Conservation (phyloP, 1,140 invertebrate genomes). For the Tetramorium simillimum region DNA sequence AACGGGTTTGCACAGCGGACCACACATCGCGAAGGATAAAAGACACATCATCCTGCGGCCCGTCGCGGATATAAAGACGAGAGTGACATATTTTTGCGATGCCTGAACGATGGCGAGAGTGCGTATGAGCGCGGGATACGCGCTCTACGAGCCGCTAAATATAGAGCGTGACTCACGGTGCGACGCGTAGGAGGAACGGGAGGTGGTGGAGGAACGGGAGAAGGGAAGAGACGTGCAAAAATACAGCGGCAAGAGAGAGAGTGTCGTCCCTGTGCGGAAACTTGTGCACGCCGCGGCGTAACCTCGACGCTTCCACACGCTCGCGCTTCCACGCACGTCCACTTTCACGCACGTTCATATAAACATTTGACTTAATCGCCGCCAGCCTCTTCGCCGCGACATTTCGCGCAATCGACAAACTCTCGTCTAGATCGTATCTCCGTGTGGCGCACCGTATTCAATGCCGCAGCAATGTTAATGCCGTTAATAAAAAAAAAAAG, state of each 20-base stretch:
- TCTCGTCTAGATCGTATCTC: constrained; percentile 22
- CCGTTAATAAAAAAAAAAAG: not conserved
- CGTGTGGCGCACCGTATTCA: not conserved
- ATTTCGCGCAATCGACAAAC: constrained; percentile 11
- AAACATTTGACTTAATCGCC: constrained; percentile 41
- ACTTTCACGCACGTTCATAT: constrained; percentile 59
- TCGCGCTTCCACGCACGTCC: constrained; percentile 37
- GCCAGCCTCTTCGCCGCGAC: not conserved
- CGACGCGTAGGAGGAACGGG: constrained; percentile 63
- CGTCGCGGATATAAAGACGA: constrained; percentile 68
- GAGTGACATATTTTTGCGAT: constrained; percentile 82
- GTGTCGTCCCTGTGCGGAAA: constrained; percentile 69
- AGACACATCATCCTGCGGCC: constrained; percentile 65
- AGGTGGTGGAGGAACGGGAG: constrained; percentile 35
- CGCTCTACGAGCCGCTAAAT: constrained; percentile 80
- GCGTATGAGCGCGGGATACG: constrained; percentile 59
- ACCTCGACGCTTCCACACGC: constrained; percentile 50
- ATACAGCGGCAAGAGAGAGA: constrained; percentile 70
- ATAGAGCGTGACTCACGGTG: constrained; percentile 80
- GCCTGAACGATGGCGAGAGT: constrained; percentile 49
- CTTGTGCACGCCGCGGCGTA: constrained; percentile 55
- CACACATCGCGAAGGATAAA: constrained; percentile 74
- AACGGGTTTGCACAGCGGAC: constrained; percentile 63
- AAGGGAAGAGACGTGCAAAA: constrained; percentile 75
- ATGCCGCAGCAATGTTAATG: not conserved